Evolutionary conservation across 2,113 vertebrate genomes (phyloP), one percentile per base, ranked within the genome.

Genomic region (Emberiza fucata): DNA sequence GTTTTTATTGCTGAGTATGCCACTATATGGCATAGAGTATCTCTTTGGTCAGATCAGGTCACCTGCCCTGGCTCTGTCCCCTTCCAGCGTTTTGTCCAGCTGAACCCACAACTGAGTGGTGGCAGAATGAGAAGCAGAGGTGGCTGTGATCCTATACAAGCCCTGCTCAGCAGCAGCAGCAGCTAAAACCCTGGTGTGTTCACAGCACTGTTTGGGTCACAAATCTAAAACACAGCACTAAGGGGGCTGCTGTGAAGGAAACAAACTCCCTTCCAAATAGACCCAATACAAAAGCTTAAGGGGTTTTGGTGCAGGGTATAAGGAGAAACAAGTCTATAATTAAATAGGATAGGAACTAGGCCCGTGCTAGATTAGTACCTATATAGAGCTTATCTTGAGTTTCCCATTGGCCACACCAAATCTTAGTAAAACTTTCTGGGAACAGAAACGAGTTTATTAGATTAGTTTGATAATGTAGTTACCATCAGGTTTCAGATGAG

Each of bases 21-120:
- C 15, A 6, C 28, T 54, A 0, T 29, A 40, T 16, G 25, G 27
- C n/a, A 47, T 5, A 15, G 37, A 65, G 18, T 39, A 40, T 59
- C 25, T 40, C 33, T 73, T 78, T 60, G 51, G 29, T 66, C 12
- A 51, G 12, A 59, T 69, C 39, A 35, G 33, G 11, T 79, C n/a
- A 45, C 16, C 50, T 82, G 12, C 72, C 59, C 47, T 57, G 47
- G 37, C 48, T 53, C 31, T 63, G 28, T 66, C 19, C 25, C 8
- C 22, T 71, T 42, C 20, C 60, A 59, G 65, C 23, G 40, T 59
- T 37, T 86, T 69, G 39, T 35, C 61, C 25, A 20, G 5, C 22
- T 2, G 6, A 70, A 12, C n/a, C 13, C 45, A 17, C 8, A 33
- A 1, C 12, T 3, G 1, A 28, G 23, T 57, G 6, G 8, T 48